These are phyloP conservation scores for Scopus umbretta DNA, from an alignment of 2,113 vertebrate species.

Conservation along the genomic window DNA sequence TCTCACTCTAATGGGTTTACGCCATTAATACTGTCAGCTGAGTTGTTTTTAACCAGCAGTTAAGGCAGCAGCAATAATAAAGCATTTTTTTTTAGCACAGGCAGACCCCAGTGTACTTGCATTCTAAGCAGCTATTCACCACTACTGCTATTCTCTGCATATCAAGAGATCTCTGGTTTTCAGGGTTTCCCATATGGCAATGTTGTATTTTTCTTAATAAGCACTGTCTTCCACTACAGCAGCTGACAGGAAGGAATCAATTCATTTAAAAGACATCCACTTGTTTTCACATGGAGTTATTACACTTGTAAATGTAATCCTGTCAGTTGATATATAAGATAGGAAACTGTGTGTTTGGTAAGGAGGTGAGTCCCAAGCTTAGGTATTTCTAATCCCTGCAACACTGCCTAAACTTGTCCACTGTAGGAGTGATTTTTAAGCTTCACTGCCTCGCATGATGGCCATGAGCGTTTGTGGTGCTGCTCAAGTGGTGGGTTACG, in stretches of 20 bases:
- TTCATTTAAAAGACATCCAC: not conserved
- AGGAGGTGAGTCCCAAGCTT: not conserved
- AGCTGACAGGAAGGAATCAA: not conserved
- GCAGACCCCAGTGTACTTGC: not conserved
- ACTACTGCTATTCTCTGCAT: not conserved
- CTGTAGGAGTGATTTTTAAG: not conserved
- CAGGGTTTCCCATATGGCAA: not conserved
- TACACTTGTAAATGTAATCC: not conserved
- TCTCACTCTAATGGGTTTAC: not conserved
- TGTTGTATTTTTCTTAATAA: not conserved
- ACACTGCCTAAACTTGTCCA: not conserved
- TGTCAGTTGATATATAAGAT: not conserved
- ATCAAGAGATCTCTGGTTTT: not conserved
- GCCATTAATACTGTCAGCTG: conserved; percentile 1
- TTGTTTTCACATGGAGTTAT: not conserved
- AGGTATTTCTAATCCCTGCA: not conserved
- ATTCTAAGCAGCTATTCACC: not conserved
- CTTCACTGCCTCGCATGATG: not conserved
- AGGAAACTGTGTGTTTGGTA: not conserved
- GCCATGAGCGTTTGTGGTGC: not conserved
- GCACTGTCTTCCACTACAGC: not conserved
- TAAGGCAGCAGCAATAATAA: not conserved
- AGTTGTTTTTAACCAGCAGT: conserved; percentile 19
- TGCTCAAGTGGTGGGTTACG: not conserved
- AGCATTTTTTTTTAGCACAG: not conserved